phyloP scores from a whole-genome alignment of 2,797 vertebrate species.

The Hephaestus fuliginosus region DNA sequence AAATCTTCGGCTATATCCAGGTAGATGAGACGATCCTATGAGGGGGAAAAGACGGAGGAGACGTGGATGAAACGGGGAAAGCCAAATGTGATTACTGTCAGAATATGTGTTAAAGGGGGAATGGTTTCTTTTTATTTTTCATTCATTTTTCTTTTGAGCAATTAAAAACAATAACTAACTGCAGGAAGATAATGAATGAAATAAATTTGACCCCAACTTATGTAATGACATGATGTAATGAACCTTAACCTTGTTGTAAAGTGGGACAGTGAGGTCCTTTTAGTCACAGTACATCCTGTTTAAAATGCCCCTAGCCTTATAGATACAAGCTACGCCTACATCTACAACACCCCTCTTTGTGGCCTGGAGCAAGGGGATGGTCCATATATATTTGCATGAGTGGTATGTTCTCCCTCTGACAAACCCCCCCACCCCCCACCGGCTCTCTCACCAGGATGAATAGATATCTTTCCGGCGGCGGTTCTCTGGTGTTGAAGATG shows the following conservation, averaged over 20 bases:
- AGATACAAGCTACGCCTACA: not conserved
- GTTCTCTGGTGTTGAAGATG: constrained; percentile 80
- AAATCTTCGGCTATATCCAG: constrained; percentile 89
- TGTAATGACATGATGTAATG: not conserved
- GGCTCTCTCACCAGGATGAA: constrained; percentile 86
- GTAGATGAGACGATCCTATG: constrained; percentile 88
- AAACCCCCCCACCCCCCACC: not conserved
- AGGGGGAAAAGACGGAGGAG: not conserved
- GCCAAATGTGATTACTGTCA: not conserved
- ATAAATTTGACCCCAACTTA: not conserved
- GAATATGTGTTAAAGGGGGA: not conserved
- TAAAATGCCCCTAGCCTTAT: not conserved
- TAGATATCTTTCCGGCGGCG: constrained; percentile 89
- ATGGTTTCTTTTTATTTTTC: too few relatives aligned
- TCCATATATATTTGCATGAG: not conserved
- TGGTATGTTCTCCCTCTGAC: not conserved
- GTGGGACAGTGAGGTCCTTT: not conserved
- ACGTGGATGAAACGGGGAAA: not conserved
- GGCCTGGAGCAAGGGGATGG: not conserved
- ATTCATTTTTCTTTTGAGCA: not conserved
- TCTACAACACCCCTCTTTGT: not conserved
- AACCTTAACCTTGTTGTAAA: not conserved
- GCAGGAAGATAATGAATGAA: not conserved
- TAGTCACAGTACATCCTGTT: not conserved
- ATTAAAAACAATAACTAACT: not conserved